Conservation (phyloP, 1,140 invertebrate species). For the Lepidurus couesii region DNA sequence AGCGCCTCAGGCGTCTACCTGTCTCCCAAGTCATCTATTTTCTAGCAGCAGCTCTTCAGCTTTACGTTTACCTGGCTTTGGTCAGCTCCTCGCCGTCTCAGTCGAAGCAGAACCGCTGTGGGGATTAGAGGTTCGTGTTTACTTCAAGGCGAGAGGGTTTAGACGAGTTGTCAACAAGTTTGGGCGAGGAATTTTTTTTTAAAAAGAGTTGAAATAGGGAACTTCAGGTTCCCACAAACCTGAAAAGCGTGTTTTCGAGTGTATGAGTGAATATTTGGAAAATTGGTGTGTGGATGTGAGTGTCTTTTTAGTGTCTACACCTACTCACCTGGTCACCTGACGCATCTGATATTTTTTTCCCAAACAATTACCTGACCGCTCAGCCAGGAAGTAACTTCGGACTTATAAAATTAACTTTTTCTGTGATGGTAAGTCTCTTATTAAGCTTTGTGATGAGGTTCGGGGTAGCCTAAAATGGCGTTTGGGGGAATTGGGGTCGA, state of each 20-base stretch:
- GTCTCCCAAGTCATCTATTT: constrained; percentile 16
- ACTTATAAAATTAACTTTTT: not conserved
- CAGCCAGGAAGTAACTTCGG: not conserved
- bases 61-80: constrained; percentile 4
- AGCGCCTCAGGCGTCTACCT: not conserved
- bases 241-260: not conserved
- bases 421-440: not conserved
- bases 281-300: not conserved
- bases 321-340: not conserved
- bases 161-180: not conserved
- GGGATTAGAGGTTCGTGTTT: not conserved
- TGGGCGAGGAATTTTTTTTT: not conserved
- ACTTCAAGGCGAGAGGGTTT: not conserved
- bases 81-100: constrained; percentile 7
- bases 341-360: not conserved
- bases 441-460: not conserved
- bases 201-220: not conserved
- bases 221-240: not conserved
- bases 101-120: constrained; percentile 1
- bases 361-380: not conserved
- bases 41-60: constrained; percentile 8
- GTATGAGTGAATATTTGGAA: not conserved
- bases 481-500: not conserved
- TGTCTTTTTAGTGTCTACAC: constrained; percentile 1
- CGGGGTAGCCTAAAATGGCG: not conserved